A percentile compares a stretch with the other conserved stretches of the same genome.
These are phyloP conservation scores for Coreoperca whiteheadi DNA, from an alignment of 2,113 vertebrate genomes.

Conservation along the genomic window DNA sequence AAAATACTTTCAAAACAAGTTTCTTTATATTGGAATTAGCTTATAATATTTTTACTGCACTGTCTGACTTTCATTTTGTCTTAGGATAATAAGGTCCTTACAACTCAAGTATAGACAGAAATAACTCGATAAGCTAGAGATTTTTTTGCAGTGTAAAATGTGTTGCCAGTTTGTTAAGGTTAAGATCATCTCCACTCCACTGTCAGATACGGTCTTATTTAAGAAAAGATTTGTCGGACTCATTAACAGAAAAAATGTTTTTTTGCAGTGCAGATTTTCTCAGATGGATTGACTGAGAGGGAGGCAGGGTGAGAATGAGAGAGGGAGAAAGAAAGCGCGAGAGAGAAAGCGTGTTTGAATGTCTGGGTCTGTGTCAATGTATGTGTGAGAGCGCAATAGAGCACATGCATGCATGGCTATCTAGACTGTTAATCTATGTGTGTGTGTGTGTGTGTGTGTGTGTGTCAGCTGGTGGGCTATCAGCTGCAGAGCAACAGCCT, in stretches of 20 bases:
- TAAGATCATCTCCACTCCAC: not conserved
- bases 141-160: too few species aligned
- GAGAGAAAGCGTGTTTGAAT: not conserved
- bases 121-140: not conserved
- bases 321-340: not conserved
- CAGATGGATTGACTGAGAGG: not conserved
- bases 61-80: not conserved
- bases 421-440: conserved; percentile 14
- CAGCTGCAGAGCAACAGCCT: conserved; percentile 63
- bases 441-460: conserved; percentile 15
- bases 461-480: conserved; percentile 47
- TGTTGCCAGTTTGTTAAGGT: not conserved
- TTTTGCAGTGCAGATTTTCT: not conserved
- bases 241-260: not conserved
- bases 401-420: not conserved
- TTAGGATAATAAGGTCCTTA: not conserved
- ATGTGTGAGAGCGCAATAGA: not conserved
- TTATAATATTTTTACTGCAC: not conserved
- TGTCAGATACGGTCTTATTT: not conserved
- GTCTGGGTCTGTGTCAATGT: not conserved
- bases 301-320: not conserved
- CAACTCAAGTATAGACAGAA: not conserved
- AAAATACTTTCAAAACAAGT: not conserved
- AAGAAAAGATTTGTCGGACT: conserved; percentile 1
- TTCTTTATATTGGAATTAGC: not conserved